Percentiles rank a stretch among this genome's conserved stretches.
Evolutionary conservation across 2,797 vertebrate species (phyloP).

Genomic region (Epinephelus malabaricus): DNA sequence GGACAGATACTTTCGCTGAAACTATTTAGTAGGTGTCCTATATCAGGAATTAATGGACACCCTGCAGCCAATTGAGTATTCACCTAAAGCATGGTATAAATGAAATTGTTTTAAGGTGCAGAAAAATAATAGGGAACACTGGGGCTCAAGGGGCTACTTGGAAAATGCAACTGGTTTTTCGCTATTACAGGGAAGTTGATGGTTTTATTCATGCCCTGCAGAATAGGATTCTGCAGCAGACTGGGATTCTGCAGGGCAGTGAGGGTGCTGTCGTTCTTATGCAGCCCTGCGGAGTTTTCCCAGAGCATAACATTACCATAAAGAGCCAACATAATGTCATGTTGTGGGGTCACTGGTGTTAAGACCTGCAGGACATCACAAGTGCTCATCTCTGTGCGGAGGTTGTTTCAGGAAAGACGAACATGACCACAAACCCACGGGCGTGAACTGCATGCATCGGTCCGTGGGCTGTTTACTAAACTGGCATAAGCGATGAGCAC

Average conservation of each 20-base stretch:
- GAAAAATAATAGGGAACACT: not conserved
- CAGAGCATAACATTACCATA: conserved; percentile 53
- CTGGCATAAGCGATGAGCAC: conserved; percentile 13
- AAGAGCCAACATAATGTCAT: conserved; percentile 39
- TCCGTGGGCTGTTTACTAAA: conserved; percentile 27
- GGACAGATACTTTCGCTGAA: too few relatives aligned
- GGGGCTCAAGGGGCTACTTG: not conserved
- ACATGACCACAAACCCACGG: not conserved
- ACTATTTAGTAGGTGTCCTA: too few relatives aligned
- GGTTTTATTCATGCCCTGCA: conserved; percentile 31
- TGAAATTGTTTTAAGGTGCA: too few relatives aligned
- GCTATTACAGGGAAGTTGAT: conserved; percentile 10
- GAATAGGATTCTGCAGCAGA: conserved; percentile 2
- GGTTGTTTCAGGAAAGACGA: conserved; percentile 32
- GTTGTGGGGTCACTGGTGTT: conserved; percentile 52
- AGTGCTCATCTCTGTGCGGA: conserved; percentile 24
- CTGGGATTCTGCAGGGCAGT: conserved; percentile 14
- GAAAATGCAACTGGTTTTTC: not conserved
- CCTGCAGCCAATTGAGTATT: too few relatives aligned
- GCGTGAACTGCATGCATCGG: not conserved
- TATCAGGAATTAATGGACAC: too few relatives aligned
- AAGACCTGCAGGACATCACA: conserved; percentile 49
- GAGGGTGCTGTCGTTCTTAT: conserved; percentile 27
- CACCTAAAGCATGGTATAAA: too few relatives aligned
- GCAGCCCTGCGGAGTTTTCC: conserved; percentile 44